phyloP scores from a whole-genome alignment of 2,113 vertebrate genomes.

The Austrofundulus limnaeus region DNA sequence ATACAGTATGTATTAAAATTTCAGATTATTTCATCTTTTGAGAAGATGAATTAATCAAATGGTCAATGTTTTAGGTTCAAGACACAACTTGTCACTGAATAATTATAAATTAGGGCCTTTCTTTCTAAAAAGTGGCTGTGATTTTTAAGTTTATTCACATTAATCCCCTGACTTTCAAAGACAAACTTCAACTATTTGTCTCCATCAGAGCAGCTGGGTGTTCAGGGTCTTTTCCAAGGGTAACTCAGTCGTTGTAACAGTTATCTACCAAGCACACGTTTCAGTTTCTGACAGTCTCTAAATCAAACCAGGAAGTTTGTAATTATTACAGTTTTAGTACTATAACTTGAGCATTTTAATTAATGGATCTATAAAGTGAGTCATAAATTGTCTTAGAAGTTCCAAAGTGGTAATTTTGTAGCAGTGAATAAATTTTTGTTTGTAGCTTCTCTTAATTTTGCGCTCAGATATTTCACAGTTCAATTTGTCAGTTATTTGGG shows the following conservation, averaged over 20 bases:
- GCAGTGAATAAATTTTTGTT: no score
- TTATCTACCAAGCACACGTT: neutral
- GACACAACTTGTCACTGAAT: neutral
- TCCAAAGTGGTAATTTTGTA: no score
- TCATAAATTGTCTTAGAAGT: no score
- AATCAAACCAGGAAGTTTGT: constrained; percentile 5
- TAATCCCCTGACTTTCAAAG: neutral
- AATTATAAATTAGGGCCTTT: neutral
- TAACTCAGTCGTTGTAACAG: constrained; percentile 6
- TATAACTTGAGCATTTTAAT: neutral
- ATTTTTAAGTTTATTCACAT: constrained; percentile 2
- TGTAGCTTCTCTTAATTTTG: no score
- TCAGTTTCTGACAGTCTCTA: neutral
- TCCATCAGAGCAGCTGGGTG: constrained; percentile 18
- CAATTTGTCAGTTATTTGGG: neutral
- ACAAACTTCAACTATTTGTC: constrained; percentile 8
- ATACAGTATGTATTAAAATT: no score
- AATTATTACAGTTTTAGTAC: neutral
- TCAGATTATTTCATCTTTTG: no score
- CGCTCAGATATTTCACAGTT: no score
- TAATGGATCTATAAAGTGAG: no score
- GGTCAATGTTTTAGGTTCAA: no score
- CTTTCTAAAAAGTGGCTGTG: no score
- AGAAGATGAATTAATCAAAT: no score
- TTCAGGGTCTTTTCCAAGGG: constrained; percentile 41